phyloP scores from a whole-genome alignment of 2,888 invertebrate species.

The Carcina quercana region DNA sequence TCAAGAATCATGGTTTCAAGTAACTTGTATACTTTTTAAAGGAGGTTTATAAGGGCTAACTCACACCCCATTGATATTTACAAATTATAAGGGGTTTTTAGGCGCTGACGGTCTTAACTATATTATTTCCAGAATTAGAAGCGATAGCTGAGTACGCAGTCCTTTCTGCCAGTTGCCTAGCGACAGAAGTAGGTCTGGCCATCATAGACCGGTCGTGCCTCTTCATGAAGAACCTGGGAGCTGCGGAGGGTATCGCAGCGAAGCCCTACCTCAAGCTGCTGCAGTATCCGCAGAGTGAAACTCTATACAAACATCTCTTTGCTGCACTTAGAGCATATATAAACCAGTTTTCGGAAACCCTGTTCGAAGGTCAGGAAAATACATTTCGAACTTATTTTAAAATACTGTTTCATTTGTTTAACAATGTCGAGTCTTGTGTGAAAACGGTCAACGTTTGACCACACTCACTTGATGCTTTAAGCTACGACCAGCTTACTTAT shows the following conservation, averaged over 20 bases:
- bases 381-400: no score
- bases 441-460: no score
- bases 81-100: no score
- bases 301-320: slow-evolving; percentile 91
- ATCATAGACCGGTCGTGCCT: slow-evolving; percentile 91
- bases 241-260: slow-evolving; percentile 86
- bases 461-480: no score
- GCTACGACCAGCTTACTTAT: no score
- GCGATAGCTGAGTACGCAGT: slow-evolving; percentile 60
- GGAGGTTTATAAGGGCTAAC: no score
- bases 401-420: no score
- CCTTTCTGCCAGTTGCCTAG: slow-evolving; percentile 72
- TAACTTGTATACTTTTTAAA: no score
- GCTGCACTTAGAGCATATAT: slow-evolving; percentile 94
- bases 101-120: no score
- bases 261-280: slow-evolving; percentile 91
- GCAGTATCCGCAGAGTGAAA: slow-evolving; percentile 93
- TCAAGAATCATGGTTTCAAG: no score
- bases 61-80: no score
- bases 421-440: no score
- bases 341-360: slow-evolving; percentile 87
- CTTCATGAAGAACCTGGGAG: slow-evolving; percentile 87
- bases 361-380: slow-evolving; percentile 92
- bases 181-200: slow-evolving; percentile 92
- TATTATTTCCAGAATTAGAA: slow-evolving; percentile 43